These are phyloP conservation scores for Listrodromus nycthemerus DNA, from an alignment of 2,888 invertebrate species.

Conservation along the genomic window DNA sequence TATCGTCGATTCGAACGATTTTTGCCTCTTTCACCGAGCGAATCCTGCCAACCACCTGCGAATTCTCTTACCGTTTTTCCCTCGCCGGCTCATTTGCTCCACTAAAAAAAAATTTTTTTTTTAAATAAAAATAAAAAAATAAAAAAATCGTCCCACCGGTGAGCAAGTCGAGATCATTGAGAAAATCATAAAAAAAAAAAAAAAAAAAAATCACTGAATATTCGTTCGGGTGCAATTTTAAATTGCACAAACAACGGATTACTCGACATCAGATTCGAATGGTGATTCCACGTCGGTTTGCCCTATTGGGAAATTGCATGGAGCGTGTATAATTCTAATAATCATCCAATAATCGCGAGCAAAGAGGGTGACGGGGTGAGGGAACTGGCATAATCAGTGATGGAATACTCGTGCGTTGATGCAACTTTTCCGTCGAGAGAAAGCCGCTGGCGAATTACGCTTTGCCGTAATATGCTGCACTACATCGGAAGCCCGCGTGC, in stretches of 20 bases:
- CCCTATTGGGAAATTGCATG: slow-evolving; percentile 55
- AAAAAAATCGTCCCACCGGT: no score
- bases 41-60: background rate
- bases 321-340: slow-evolving; percentile 61
- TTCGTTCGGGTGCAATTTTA: no score
- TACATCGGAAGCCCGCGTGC: slow-evolving; percentile 51
- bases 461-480: slow-evolving; percentile 18
- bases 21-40: slow-evolving; percentile 53
- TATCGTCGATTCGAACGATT: slow-evolving; percentile 76
- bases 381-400: slow-evolving; percentile 48
- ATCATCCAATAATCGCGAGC: slow-evolving; percentile 59
- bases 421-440: slow-evolving; percentile 54
- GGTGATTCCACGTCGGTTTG: slow-evolving; percentile 8
- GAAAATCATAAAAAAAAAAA: no score
- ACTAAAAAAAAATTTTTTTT: no score
- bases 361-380: slow-evolving; percentile 39
- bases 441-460: slow-evolving; percentile 52
- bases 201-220: no score
- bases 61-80: no score
- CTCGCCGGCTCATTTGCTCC: no score
- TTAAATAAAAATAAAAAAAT: no score
- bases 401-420: slow-evolving; percentile 59
- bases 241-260: no score
- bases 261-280: slow-evolving; percentile 12
- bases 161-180: no score